phyloP scores from a whole-genome alignment of 2,888 invertebrate genomes.

The Chrysolina americana region DNA sequence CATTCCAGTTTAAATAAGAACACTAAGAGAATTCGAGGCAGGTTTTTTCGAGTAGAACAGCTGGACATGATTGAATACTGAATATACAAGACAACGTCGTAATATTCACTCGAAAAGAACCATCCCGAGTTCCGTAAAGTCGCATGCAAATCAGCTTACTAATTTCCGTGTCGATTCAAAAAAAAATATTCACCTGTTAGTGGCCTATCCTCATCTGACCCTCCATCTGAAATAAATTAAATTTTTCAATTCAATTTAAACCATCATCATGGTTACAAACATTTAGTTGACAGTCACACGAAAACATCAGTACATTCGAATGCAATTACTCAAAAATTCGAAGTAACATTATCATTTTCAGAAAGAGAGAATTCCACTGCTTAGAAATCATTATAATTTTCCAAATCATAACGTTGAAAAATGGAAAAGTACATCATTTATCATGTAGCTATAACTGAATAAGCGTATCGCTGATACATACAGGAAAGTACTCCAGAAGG shows the following conservation, averaged over 20 bases:
- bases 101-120: constrained; percentile 8
- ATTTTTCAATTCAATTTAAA: constrained; percentile 40
- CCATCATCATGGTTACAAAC: constrained; percentile 30
- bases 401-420: too few species aligned
- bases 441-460: too few species aligned
- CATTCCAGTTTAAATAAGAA: background rate
- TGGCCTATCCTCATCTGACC: constrained; percentile 57
- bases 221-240: constrained; percentile 58
- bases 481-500: too few species aligned
- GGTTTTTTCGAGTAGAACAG: constrained; percentile 1
- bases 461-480: too few species aligned
- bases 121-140: background rate
- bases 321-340: background rate
- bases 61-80: background rate
- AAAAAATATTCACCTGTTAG: constrained; percentile 56
- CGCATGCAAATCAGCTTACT: constrained; percentile 22
- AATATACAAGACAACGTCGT: background rate
- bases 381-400: too few species aligned
- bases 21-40: background rate
- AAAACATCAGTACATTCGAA: constrained; percentile 12
- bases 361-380: too few species aligned
- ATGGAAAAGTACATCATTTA: too few species aligned
- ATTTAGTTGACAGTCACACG: constrained; percentile 30
- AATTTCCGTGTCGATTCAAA: constrained; percentile 15
- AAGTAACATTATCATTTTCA: too few species aligned